Evolutionary conservation across 2,797 vertebrate genomes (phyloP).

Genomic region (Spinus pinus): DNA sequence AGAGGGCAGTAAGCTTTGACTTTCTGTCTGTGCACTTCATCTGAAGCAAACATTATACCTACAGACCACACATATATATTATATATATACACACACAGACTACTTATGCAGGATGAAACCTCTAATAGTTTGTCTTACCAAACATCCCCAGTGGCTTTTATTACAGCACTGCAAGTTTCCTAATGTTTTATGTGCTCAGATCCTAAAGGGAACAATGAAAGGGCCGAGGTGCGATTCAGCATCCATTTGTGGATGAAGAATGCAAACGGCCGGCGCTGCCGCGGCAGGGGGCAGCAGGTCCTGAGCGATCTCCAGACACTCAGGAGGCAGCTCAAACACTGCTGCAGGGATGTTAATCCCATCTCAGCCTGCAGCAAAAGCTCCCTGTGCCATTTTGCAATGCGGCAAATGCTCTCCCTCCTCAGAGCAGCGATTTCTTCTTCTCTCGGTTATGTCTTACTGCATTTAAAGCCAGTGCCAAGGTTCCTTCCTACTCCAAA

Average conservation of each 20-base stretch:
- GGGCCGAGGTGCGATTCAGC: neutral
- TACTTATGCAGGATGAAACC: neutral
- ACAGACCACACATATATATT: fast-evolving
- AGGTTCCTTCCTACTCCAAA: neutral
- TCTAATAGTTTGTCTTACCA: neutral
- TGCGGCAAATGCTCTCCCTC: neutral
- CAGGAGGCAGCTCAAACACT: neutral
- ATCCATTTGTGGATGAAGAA: constrained; percentile 51
- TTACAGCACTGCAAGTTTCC: neutral
- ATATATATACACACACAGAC: fast-evolving
- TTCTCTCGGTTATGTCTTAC: neutral
- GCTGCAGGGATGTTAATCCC: neutral
- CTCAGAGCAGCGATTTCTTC: neutral
- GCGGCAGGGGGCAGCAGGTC: fast-evolving
- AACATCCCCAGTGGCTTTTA: neutral
- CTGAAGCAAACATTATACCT: neutral
- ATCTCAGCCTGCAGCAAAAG: neutral
- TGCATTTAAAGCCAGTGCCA: neutral
- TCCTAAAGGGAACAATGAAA: neutral
- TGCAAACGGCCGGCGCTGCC: neutral
- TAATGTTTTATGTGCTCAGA: neutral
- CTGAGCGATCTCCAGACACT: neutral
- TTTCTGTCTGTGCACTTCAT: neutral
- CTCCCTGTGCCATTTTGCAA: neutral
- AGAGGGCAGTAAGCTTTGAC: neutral